phyloP scores from a whole-genome alignment of 2,888 invertebrate genomes.

The Cantharis lateralis region DNA sequence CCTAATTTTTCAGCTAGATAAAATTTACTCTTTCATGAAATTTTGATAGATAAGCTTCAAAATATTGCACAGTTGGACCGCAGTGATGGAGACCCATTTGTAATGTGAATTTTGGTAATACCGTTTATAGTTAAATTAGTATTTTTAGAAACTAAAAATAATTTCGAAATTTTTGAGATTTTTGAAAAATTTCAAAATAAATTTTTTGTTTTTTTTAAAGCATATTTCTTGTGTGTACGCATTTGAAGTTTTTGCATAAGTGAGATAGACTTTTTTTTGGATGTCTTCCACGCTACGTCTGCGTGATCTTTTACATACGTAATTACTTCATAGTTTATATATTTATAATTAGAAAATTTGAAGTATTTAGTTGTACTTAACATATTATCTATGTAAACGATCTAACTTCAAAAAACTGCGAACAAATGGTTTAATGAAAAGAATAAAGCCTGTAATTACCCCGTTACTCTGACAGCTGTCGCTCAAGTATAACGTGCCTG shows the following conservation, averaged over 20 bases:
- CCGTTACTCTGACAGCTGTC: constrained; percentile 28
- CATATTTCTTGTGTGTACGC: neutral
- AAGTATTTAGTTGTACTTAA: constrained; percentile 2
- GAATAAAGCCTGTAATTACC: constrained; percentile 29
- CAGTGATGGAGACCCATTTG: too few species aligned
- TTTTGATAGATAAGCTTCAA: too few species aligned
- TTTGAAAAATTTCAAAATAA: too few species aligned
- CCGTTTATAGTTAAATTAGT: too few species aligned
- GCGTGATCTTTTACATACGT: neutral
- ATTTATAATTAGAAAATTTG: neutral
- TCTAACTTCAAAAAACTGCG: constrained; percentile 19
- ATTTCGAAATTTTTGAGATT: too few species aligned
- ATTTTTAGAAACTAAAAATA: too few species aligned
- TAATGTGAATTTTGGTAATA: too few species aligned
- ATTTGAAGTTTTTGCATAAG: neutral
- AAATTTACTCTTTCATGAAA: too few species aligned
- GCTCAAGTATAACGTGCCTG: constrained; percentile 25
- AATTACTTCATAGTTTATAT: neutral
- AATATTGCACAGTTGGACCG: too few species aligned
- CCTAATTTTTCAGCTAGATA: too few species aligned
- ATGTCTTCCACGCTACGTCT: neutral
- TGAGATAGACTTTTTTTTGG: neutral
- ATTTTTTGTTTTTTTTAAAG: too few species aligned
- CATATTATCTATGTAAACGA: constrained; percentile 6
- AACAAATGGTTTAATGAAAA: constrained; percentile 26